These are phyloP conservation scores for Drosophila eohydei DNA, from an alignment of 2,888 invertebrate species.

Conservation along the genomic window DNA sequence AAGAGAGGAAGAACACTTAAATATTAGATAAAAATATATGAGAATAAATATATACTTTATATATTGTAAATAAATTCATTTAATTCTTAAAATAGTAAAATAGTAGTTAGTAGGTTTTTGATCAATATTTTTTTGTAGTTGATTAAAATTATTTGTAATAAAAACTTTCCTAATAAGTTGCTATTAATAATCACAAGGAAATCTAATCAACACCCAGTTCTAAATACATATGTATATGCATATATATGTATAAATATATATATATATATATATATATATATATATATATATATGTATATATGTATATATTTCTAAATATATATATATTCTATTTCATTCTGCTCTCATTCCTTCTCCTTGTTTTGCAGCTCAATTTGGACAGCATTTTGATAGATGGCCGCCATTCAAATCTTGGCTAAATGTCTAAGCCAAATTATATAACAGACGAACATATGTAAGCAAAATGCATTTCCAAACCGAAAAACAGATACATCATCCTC, in stretches of 20 bases:
- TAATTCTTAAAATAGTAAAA: not conserved
- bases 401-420: constrained; percentile 44
- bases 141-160: not conserved
- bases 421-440: constrained; percentile 51
- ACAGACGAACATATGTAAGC: constrained; percentile 46
- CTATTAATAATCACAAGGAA: constrained; percentile 6
- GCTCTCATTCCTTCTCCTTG: no score
- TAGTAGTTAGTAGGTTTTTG: not conserved
- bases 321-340: constrained; percentile 4
- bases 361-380: constrained; percentile 46
- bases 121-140: not conserved
- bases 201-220: constrained; percentile 18
- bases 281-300: not conserved
- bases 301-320: not conserved
- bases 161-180: not conserved
- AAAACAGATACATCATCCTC: constrained; percentile 68
- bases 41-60: not conserved
- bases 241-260: not conserved
- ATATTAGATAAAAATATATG: not conserved
- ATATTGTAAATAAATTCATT: not conserved
- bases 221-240: constrained; percentile 2
- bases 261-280: not conserved
- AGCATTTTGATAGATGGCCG: constrained; percentile 67
- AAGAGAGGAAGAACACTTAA: not conserved
- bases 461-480: constrained; percentile 52